Percentiles rank a stretch among this genome's conserved stretches.
phyloP scores from a whole-genome alignment of 2,113 vertebrate genomes.

The Shinisaurus crocodilurus region DNA sequence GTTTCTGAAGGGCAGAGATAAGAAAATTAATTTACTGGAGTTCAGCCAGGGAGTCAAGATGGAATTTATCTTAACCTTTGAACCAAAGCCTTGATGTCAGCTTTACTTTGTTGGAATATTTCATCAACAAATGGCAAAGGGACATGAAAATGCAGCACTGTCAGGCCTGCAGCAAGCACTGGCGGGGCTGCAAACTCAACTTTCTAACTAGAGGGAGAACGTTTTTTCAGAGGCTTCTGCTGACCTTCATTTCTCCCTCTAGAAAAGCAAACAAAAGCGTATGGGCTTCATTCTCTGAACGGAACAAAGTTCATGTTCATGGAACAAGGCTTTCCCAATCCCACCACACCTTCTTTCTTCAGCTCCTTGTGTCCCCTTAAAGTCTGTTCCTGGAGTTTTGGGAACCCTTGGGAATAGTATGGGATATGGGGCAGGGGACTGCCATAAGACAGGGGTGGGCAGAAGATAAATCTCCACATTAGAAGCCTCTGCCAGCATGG shows the following conservation, averaged over 20 bases:
- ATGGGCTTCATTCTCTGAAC: not conserved
- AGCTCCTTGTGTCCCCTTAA: not conserved
- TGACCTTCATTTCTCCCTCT: not conserved
- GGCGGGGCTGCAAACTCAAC: slow-evolving; percentile 29
- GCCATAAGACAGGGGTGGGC: too few relatives aligned
- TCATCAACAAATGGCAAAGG: slow-evolving; percentile 48
- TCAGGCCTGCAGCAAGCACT: slow-evolving; percentile 42
- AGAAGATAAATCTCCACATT: too few relatives aligned
- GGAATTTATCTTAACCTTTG: slow-evolving; percentile 46
- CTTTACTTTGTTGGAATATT: slow-evolving; percentile 50
- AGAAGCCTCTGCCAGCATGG: too few relatives aligned
- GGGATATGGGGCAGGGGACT: not conserved
- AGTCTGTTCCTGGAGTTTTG: not conserved
- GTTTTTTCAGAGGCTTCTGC: slow-evolving; percentile 11
- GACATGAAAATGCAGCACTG: slow-evolving; percentile 51
- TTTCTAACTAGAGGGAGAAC: slow-evolving; percentile 41
- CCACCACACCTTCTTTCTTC: not conserved
- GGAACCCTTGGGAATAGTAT: not conserved
- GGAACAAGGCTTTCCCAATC: too few relatives aligned
- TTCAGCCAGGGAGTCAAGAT: slow-evolving; percentile 52
- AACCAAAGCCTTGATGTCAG: slow-evolving; percentile 34
- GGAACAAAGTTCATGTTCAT: not conserved
- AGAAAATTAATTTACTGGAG: slow-evolving; percentile 70
- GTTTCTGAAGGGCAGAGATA: slow-evolving; percentile 69
- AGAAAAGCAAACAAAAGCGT: slow-evolving; percentile 34